Conservation (phyloP, 2,113 vertebrate genomes). For the Probosciger aterrimus region DNA sequence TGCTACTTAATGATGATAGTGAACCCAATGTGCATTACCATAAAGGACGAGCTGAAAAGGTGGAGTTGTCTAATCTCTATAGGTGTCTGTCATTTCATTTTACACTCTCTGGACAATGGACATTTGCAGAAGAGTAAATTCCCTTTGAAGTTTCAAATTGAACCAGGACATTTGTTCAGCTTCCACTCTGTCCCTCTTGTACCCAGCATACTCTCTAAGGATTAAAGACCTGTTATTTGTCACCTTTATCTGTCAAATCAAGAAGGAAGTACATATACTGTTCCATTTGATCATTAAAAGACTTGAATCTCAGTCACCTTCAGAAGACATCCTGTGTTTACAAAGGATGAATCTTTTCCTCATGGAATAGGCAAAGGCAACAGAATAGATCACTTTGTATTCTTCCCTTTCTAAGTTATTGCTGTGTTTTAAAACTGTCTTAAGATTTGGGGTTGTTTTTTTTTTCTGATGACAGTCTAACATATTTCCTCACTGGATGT, state of each 20-base stretch:
- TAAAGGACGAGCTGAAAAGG: background rate
- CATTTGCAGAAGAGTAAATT: background rate
- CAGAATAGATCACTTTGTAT: background rate
- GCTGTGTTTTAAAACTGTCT: background rate
- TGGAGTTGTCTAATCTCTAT: background rate
- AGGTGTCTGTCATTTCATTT: slow-evolving; percentile 23
- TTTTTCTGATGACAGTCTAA: background rate
- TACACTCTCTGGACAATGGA: background rate
- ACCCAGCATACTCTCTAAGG: background rate
- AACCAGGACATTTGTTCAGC: slow-evolving; percentile 30
- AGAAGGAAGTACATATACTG: background rate
- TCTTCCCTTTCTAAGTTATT: background rate
- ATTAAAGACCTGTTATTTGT: slow-evolving; percentile 35
- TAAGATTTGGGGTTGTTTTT: background rate
- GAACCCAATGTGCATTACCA: background rate
- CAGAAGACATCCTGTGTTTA: background rate
- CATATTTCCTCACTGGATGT: background rate
- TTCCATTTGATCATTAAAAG: slow-evolving; percentile 29
- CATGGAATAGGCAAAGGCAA: background rate
- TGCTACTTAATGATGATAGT: background rate
- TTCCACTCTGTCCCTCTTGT: background rate
- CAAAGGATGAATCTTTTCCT: background rate
- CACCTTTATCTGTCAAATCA: slow-evolving; percentile 46
- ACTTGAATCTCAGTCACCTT: slow-evolving; percentile 25
- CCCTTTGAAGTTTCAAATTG: background rate